Evolutionary conservation across 2,797 vertebrate genomes (phyloP), one percentile per base, ranked within the genome.

Genomic region (Aeoliscus strigatus): DNA sequence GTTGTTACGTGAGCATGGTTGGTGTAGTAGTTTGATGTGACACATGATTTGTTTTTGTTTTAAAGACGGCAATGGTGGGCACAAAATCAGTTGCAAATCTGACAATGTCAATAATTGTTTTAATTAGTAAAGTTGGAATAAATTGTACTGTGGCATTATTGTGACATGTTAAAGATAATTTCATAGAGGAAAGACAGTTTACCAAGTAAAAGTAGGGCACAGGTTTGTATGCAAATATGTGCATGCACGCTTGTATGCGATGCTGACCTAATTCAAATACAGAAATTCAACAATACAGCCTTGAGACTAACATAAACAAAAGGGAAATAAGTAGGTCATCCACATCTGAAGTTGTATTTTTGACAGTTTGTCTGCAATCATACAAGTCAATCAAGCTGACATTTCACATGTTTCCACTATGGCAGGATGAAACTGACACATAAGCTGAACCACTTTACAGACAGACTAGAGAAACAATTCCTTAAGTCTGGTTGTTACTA

Each of bases 1-100:
- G 71, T 68, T 73, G 80, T 88, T 86, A 88, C 85, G 78, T 77
- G 50, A 68, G 41, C 38, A 39, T 27, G 36, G 17, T 23, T 25
- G 53, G 14, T 56, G 65, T 66, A 59, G 60, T 33, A 40, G 54
- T 40, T 33, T 63, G 46, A 70, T 60, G 58, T 35, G 70, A 59
- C 58, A 66, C 67, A 54, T 58, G 58, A 66, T 71, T n/a, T n/a
- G n/a, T n/a, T n/a, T n/a, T n/a, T n/a, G n/a, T n/a, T 58, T 25
- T 54, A 41, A 49, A 42, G 37, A 36, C 16, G 39, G 39, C 23
- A 33, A 27, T 35, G 47, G 62, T 64, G 48, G 21, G 32, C 58
- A 47, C 35, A 40, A 42, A n/a, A 24, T 28, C 11, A 15, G 49
- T 12, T 21, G 18, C 18, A 21, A 21, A 21, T n/a, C n/a, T n/a